Base-by-base conservation (phyloP, 1,140 invertebrate species). In the Zaprionus kolodkinae region DNA sequence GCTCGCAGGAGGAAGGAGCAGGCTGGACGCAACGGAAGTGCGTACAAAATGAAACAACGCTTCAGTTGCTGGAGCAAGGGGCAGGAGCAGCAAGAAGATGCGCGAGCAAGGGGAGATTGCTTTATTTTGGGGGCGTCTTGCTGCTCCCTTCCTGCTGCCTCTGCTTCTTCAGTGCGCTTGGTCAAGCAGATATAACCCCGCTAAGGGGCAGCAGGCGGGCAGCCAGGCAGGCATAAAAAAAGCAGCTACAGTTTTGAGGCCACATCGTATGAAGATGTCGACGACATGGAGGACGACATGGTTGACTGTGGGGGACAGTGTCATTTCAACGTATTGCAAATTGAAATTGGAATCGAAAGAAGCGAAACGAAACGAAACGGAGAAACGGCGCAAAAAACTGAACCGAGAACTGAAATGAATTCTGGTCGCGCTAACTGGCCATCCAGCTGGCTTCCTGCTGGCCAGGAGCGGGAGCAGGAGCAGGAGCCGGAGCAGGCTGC, bases 1-100 rank as follows among this genome's bases (percentile, higher is more conserved):
- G 67, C 81, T 38, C 60, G 10, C 6, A 6, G 4, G n/a, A 6
- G 40, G 40, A n/a, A 15, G 40, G 40, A 15, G 60, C 59, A 59
- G 45, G 60, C 59, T 54, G 45, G 48, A 56, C 33, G 21, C 59
- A 6, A 73, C 83, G 85, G 86, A 89, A 89, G 86, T 89, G 85
- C 85, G 86, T 90, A 90, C 86, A 89, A 89, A 88, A 90, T 89
- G 85, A 85, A 86, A 85, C 76, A 90, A 66, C 62, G 79, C 71
- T 67, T 7, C 35, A 43, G 52, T 27, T n/a, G 27, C 21, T 27
- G 25, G 52, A 21, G 21, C 21, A 21, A 21, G 21, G 21, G 21
- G 21, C 21, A 25, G 9, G 27, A n/a, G n/a, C n/a, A n/a, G n/a
- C 25, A 33, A 33, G 33, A 35, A 57, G 55, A 45, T 30, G 27